These are phyloP conservation scores for Rhingia campestris DNA, from an alignment of 2,888 invertebrate genomes.

Conservation along the genomic window DNA sequence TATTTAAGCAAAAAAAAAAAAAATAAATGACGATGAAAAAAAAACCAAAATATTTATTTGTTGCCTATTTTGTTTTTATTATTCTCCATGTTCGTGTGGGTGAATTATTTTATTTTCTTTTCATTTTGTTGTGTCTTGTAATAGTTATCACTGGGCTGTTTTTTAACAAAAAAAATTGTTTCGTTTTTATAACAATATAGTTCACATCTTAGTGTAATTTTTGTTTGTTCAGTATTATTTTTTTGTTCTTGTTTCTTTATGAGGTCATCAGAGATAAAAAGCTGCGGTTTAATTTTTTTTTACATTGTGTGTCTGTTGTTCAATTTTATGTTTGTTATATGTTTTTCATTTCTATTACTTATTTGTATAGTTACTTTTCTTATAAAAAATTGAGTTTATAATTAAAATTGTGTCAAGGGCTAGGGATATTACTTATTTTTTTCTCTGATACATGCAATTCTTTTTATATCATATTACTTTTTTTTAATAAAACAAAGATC, in stretches of 20 bases:
- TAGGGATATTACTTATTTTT: conserved; percentile 24
- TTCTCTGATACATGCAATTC: conserved; percentile 13
- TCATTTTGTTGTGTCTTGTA: conserved; percentile 48
- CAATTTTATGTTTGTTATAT: background rate
- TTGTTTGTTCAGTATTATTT: conserved; percentile 32
- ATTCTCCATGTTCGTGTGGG: conserved; percentile 53
- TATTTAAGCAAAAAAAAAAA: conserved; percentile 19
- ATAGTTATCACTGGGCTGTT: conserved; percentile 63
- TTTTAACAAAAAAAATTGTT: conserved; percentile 50
- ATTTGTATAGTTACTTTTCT: conserved; percentile 33
- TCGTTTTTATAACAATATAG: conserved; percentile 38
- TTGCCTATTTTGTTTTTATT: conserved; percentile 61
- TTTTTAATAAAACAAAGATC: background rate
- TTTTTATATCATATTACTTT: background rate
- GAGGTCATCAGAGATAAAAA: conserved; percentile 70
- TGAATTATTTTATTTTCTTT: conserved; percentile 28
- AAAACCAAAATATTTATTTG: conserved; percentile 53
- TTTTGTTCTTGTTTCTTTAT: conserved; percentile 27
- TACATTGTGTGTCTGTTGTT: conserved; percentile 30
- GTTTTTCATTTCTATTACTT: conserved; percentile 38
- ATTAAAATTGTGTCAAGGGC: conserved; percentile 43
- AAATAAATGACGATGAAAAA: conserved; percentile 57
- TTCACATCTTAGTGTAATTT: conserved; percentile 42
- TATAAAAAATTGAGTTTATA: conserved; percentile 30
- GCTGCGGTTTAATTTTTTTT: conserved; percentile 55